These are phyloP conservation scores for Lamprotornis superbus DNA, from an alignment of 2,113 vertebrate genomes.

Conservation along the genomic window DNA sequence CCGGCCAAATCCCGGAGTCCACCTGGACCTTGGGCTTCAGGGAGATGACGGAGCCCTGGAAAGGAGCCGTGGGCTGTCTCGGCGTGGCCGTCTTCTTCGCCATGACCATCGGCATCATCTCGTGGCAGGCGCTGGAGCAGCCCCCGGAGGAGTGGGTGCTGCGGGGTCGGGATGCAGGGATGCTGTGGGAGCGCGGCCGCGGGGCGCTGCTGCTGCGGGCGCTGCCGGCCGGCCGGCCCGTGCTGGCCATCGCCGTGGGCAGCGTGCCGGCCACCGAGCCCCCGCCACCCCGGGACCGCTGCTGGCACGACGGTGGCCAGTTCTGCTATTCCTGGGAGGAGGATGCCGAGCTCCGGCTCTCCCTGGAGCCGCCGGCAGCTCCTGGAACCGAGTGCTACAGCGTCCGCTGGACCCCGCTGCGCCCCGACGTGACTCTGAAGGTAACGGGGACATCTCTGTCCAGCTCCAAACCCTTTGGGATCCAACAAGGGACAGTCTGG, in stretches of 20 bases:
- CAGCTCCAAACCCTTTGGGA: rapidly evolving
- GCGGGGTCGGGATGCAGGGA: conserved; percentile 78
- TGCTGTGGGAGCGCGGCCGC: conserved; percentile 86
- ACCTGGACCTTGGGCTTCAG: conserved; percentile 76
- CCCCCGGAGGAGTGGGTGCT: conserved; percentile 90
- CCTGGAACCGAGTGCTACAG: conserved; percentile 83
- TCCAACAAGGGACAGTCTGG: rapidly evolving
- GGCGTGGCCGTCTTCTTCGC: conserved; percentile 89
- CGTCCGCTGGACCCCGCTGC: conserved; percentile 82
- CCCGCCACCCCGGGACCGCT: conserved; percentile 83
- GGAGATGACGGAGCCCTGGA: conserved; percentile 95
- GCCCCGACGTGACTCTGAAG: conserved; percentile 84
- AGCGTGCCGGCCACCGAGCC: conserved; percentile 79
- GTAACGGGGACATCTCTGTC: conserved; percentile 34
- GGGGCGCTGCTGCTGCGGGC: conserved; percentile 84
- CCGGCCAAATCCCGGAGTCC: not conserved
- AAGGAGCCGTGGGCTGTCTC: conserved; percentile 86
- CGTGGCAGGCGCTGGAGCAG: conserved; percentile 93
- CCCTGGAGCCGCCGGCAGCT: conserved; percentile 72
- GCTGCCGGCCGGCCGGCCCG: conserved; percentile 76
- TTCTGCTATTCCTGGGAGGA: conserved; percentile 91
- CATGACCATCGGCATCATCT: conserved; percentile 93
- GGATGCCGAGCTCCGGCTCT: conserved; percentile 81
- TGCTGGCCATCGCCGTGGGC: conserved; percentile 79
- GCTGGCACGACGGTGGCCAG: conserved; percentile 85